Percentiles rank a stretch among this genome's conserved stretches.
These are phyloP conservation scores for Urocolius indicus DNA, from an alignment of 2,113 vertebrate species.

Conservation along the genomic window DNA sequence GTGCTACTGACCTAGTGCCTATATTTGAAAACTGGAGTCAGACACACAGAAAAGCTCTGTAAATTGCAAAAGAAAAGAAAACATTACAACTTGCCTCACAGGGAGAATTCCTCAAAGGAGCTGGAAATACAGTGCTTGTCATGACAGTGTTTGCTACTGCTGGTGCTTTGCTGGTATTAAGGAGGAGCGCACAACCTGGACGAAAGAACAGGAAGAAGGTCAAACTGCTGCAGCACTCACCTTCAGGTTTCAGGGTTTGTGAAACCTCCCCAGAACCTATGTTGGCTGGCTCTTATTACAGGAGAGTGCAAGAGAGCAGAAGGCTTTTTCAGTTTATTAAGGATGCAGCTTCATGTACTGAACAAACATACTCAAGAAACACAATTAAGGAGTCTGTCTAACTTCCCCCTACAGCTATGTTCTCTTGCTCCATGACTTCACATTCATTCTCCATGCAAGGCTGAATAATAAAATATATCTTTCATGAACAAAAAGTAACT, in stretches of 20 bases:
- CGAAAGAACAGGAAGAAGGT: not conserved
- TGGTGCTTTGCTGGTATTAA: constrained; percentile 84
- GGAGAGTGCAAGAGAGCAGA: not conserved
- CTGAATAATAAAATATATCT: not conserved
- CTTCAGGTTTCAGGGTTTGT: not conserved
- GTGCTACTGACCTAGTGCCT: not conserved
- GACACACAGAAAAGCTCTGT: not conserved
- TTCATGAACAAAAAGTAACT: not conserved
- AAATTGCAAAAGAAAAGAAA: not conserved
- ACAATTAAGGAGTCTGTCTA: not conserved
- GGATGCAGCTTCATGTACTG: not conserved
- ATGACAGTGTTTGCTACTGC: constrained; percentile 75
- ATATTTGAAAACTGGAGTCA: not conserved
- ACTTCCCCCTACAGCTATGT: not conserved
- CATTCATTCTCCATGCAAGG: constrained; percentile 4
- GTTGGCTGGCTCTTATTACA: not conserved
- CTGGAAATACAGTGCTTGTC: constrained; percentile 87
- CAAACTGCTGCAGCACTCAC: not conserved
- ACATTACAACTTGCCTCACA: constrained; percentile 85
- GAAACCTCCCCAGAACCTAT: not conserved
- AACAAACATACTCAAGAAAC: not conserved
- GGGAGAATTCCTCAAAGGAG: constrained; percentile 91
- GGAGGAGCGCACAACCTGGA: constrained; percentile 81
- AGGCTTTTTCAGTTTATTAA: not conserved
- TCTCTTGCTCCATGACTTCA: not conserved